Evolutionary conservation across 2,113 vertebrate genomes (phyloP), one percentile per base, ranked within the genome.

Genomic region (Phasianus colchicus): DNA sequence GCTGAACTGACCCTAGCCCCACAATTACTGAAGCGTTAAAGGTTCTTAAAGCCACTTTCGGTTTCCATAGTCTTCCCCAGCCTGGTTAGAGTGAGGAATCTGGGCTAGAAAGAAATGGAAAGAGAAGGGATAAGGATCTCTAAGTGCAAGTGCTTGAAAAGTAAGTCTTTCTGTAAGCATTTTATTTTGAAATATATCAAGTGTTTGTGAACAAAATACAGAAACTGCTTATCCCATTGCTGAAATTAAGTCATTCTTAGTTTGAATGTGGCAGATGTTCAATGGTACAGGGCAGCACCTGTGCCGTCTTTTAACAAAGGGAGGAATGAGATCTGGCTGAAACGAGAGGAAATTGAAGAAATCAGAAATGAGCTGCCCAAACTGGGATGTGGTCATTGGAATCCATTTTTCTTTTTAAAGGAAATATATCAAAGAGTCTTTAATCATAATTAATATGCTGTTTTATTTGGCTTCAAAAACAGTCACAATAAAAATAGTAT

Each of bases 71-170:
- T 63, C 16, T 42, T 71, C 47, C 13, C 69, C 54, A 21, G 79
- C 30, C 63, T 58, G 73, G 74, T 89, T 88, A 88, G 61, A 83
- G 14, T 24, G 79, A 24, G 30, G 38, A 21, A 89, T 91, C 58
- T 79, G 48, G 29, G 36, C 32, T 48, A 87, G 69, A 88, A 92
- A 88, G 45, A 93, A 95, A 86, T 82, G 16, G 81, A 86, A 85
- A 67, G 29, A 83, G 85, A 80, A 69, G 40, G 27, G 18, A 50
- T 75, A 84, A 72, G 43, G 18, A 73, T 92, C 24, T 19, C n/a
- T 70, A 38, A 73, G 71, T 57, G 58, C 30, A 93, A 89, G 73
- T 78, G 67, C 34, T 92, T 80, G 36, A 74, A 72, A 93, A 84
- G 45, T 58, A 93, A 79, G 67, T 79, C 24, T 84, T 89, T 70